Percentiles rank a stretch among this genome's conserved stretches.
phyloP scores from a whole-genome alignment of 2,888 invertebrate species.

The Lasioglossum calceatum region DNA sequence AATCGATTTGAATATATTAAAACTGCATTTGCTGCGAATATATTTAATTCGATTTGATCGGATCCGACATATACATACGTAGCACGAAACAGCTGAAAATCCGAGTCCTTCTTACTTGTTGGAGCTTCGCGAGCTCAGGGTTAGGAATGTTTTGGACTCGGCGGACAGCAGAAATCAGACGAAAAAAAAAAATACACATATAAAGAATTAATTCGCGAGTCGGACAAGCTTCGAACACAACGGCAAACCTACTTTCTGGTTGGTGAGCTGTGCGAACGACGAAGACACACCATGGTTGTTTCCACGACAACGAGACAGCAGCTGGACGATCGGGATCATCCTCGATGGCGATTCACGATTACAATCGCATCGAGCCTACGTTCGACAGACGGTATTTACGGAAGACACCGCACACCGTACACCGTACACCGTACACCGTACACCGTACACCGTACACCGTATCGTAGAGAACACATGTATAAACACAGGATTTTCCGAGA shows the following conservation, averaged over 20 bases:
- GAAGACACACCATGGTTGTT: conserved; percentile 45
- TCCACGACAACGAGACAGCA: conserved; percentile 17
- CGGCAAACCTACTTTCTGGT: conserved; percentile 51
- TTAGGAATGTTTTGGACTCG: not conserved
- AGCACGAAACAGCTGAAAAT: no score
- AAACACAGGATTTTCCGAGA: not conserved
- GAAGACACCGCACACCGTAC: not conserved
- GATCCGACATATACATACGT: no score
- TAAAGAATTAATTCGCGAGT: not conserved
- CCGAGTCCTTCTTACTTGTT: no score
- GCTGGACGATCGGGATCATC: conserved; percentile 12
- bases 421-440: not conserved
- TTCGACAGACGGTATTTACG: not conserved
- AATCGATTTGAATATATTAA: no score
- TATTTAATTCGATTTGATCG: no score
- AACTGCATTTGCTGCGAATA: no score
- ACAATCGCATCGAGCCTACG: not conserved
- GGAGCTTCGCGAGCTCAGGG: no score
- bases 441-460: not conserved
- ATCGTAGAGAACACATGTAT: not conserved
- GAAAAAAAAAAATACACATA: not conserved
- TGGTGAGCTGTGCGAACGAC: conserved; percentile 18
- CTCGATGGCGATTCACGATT: not conserved
- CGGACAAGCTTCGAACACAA: not conserved
- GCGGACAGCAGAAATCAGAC: not conserved